Conservation (phyloP, 2,797 vertebrate genomes). For the Gallinago stenura region DNA sequence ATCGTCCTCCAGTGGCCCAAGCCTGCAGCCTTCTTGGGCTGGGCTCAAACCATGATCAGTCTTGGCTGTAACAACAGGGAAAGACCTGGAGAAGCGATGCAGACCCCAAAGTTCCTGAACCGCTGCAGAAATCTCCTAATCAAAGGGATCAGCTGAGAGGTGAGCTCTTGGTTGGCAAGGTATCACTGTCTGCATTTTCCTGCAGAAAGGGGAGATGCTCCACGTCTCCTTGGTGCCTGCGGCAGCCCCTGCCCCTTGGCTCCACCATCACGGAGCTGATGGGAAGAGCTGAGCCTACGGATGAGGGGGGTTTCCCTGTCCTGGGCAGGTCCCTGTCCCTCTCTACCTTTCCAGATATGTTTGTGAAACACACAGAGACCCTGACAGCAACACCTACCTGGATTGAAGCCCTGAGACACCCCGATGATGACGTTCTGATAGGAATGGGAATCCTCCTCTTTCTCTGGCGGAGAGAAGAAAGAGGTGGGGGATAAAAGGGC, state of each 20-base stretch:
- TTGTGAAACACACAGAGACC: rapidly evolving
- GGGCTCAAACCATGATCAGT: rapidly evolving
- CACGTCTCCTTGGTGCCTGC: background rate
- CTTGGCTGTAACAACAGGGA: background rate
- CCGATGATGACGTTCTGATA: slow-evolving; percentile 73
- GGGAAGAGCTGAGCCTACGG: background rate
- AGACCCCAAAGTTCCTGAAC: background rate
- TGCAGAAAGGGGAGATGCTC: background rate
- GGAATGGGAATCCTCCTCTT: slow-evolving; percentile 62
- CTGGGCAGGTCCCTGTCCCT: rapidly evolving
- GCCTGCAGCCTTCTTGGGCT: background rate
- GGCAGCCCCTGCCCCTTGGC: rapidly evolving
- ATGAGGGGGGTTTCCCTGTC: background rate
- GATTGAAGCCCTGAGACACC: rapidly evolving
- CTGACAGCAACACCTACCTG: background rate
- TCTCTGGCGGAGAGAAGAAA: slow-evolving; percentile 14
- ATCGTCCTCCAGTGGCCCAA: background rate
- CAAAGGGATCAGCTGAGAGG: background rate
- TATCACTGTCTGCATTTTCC: background rate
- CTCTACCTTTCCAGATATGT: background rate
- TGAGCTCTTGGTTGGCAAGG: rapidly evolving
- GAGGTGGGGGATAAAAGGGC: background rate
- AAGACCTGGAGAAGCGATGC: background rate
- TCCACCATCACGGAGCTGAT: rapidly evolving
- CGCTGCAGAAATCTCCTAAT: background rate